Percentiles rank a stretch among this genome's conserved stretches.
These are phyloP conservation scores for Ceraclea dissimilis DNA, from an alignment of 2,888 invertebrate genomes.

Conservation along the genomic window DNA sequence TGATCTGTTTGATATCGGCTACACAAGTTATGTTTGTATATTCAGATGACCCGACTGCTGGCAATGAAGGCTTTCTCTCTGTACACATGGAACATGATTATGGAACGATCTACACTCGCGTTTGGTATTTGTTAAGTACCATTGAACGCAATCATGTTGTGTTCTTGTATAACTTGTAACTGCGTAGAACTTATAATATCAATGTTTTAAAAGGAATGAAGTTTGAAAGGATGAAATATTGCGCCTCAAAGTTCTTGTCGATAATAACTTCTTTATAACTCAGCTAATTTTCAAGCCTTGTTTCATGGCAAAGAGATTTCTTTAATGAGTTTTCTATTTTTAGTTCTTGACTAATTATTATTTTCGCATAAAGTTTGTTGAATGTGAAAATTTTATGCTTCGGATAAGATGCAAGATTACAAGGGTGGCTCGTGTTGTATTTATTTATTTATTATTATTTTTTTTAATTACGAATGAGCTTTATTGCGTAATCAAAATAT, in stretches of 20 bases:
- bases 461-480: not conserved
- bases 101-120: constrained; percentile 1
- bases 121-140: constrained; percentile 21
- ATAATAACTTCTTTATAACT: too few relatives aligned
- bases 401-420: too few relatives aligned
- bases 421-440: not conserved
- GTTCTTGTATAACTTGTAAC: constrained; percentile 4
- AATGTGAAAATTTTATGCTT: too few relatives aligned
- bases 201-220: not conserved
- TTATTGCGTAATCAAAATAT: not conserved
- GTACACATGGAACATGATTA: constrained; percentile 13
- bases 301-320: too few relatives aligned
- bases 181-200: constrained; percentile 4
- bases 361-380: too few relatives aligned
- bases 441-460: not conserved
- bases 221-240: not conserved
- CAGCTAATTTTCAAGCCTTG: too few relatives aligned
- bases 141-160: constrained; percentile 25
- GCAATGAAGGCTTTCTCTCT: constrained; percentile 16
- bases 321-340: too few relatives aligned
- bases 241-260: not conserved
- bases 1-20: not conserved
- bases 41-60: not conserved
- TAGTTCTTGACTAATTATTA: too few relatives aligned
- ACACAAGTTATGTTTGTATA: too few relatives aligned